These are phyloP conservation scores for Pammene aurita DNA, from an alignment of 2,888 invertebrate genomes.

Conservation along the genomic window DNA sequence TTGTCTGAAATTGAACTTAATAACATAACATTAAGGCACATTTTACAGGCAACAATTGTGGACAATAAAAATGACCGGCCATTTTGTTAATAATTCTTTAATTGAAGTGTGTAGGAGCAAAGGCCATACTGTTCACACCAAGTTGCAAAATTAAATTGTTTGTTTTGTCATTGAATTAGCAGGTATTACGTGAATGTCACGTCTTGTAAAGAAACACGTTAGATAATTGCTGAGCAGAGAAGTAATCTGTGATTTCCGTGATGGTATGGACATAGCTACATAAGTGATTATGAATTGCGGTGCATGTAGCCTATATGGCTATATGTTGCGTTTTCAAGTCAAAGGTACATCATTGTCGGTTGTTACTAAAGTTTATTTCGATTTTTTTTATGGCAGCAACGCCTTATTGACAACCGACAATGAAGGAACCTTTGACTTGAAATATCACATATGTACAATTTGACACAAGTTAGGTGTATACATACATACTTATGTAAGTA, in stretches of 20 bases:
- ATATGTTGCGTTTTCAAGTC: no score
- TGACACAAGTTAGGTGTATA: no score
- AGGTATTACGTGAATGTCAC: constrained; percentile 46
- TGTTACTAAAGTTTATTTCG: no score
- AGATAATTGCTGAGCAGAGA: constrained; percentile 1
- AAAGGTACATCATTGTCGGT: no score
- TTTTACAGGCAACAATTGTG: neutral
- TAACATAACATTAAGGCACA: neutral
- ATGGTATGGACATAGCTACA: neutral
- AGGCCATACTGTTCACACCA: constrained; percentile 35
- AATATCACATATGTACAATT: no score
- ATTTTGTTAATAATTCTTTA: constrained; percentile 16
- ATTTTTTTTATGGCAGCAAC: no score
- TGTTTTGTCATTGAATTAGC: constrained; percentile 13
- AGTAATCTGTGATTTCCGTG: neutral
- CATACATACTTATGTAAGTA: no score
- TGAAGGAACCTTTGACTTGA: no score
- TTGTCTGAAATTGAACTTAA: neutral
- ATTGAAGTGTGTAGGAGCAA: constrained; percentile 30
- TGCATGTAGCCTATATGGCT: neutral
- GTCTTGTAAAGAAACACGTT: constrained; percentile 47
- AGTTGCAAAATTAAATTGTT: constrained; percentile 25
- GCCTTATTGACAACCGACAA: no score
- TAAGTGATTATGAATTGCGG: neutral
- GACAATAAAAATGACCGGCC: constrained; percentile 9